These are phyloP conservation scores for Heliothis subflexa DNA, from an alignment of 1,140 invertebrate species.

Conservation along the genomic window DNA sequence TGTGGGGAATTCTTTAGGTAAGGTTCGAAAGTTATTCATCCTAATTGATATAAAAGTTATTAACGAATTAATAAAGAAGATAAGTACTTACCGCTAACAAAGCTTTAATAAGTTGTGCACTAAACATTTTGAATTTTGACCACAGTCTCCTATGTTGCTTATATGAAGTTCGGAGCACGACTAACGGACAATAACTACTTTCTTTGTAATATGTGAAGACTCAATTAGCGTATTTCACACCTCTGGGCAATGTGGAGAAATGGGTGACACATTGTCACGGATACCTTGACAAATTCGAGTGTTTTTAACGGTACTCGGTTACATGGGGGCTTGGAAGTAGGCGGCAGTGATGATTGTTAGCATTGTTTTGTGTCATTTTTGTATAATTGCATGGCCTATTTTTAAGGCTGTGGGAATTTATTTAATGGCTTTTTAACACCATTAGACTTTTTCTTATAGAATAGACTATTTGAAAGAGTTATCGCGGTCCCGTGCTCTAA, in stretches of 20 bases:
- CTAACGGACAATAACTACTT: slow-evolving; percentile 66
- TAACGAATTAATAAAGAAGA: no score
- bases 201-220: slow-evolving; percentile 63
- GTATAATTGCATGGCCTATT: background rate
- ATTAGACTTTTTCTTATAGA: no score
- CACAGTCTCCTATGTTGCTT: slow-evolving; percentile 42
- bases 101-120: background rate
- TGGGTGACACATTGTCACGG: slow-evolving; percentile 63
- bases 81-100: slow-evolving; percentile 23
- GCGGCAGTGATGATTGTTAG: slow-evolving; percentile 10
- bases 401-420: no score
- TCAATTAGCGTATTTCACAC: slow-evolving; percentile 78
- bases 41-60: no score
- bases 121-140: slow-evolving; percentile 46
- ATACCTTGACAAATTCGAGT: slow-evolving; percentile 34
- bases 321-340: slow-evolving; percentile 27
- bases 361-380: slow-evolving; percentile 7
- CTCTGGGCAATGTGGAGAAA: slow-evolving; percentile 61
- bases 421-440: no score
- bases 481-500: no score
- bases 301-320: slow-evolving; percentile 39
- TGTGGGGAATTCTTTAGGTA: no score
- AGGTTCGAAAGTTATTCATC: no score
- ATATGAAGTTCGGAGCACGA: slow-evolving; percentile 50
- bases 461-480: no score